These are phyloP conservation scores for Drosophila nasuta DNA, from an alignment of 1,140 invertebrate genomes.

Conservation along the genomic window DNA sequence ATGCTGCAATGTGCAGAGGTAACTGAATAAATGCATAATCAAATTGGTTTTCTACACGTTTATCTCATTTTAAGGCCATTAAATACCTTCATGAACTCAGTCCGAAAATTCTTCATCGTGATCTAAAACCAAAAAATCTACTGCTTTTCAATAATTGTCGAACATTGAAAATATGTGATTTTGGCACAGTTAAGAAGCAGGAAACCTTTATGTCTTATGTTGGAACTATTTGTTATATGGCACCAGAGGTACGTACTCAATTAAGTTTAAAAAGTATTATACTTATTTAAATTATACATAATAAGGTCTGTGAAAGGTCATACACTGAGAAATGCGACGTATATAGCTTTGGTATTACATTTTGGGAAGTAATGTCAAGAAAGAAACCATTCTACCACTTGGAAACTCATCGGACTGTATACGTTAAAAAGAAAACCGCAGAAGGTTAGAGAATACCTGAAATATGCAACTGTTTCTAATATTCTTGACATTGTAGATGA, in stretches of 20 bases:
- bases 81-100: not conserved
- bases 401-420: too few species aligned
- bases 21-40: too few species aligned
- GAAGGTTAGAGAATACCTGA: too few species aligned
- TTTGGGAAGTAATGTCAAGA: conserved; percentile 12
- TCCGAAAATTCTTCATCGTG: conserved; percentile 3
- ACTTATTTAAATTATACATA: not conserved
- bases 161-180: too few species aligned
- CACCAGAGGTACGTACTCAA: conserved; percentile 14
- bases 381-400: not conserved
- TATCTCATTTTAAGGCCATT: conserved; percentile 7
- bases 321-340: not conserved
- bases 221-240: not conserved
- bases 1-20: conserved; percentile 20
- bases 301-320: too few species aligned
- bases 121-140: conserved; percentile 12
- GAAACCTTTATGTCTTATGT: not conserved
- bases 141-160: not conserved
- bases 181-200: not conserved
- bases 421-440: too few species aligned
- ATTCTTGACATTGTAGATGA: too few species aligned
- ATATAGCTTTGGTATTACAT: conserved; percentile 15
- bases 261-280: not conserved
- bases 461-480: too few species aligned
- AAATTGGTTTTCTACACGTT: too few species aligned